A percentile compares a stretch with the other conserved stretches of the same genome.
Evolutionary conservation across 2,113 vertebrate species (phyloP).

Genomic region (Salvelinus namaycush): DNA sequence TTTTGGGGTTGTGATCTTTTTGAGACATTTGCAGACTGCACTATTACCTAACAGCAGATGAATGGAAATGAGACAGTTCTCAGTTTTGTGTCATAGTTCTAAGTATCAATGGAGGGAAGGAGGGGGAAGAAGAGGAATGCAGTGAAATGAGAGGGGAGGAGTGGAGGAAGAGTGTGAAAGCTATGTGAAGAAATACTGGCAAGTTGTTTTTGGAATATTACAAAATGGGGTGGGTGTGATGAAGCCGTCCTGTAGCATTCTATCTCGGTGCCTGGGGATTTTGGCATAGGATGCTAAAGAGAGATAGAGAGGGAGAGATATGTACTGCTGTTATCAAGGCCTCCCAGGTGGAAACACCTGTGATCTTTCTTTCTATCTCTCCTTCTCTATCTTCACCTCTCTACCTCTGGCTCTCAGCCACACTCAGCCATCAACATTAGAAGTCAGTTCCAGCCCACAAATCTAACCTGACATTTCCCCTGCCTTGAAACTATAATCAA

Average conservation of each 20-base stretch:
- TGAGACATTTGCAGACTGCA: no score
- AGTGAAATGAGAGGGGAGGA: background rate
- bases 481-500: conserved; percentile 5
- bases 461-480: background rate
- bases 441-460: background rate
- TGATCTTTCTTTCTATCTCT: background rate
- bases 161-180: background rate
- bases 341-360: background rate
- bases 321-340: no score
- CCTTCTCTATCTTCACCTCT: background rate
- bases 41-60: no score
- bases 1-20: no score
- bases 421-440: background rate
- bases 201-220: conserved; percentile 14
- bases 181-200: conserved; percentile 30
- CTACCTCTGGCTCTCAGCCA: background rate
- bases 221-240: background rate
- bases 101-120: background rate
- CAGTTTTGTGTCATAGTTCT: no score
- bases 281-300: background rate
- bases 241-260: background rate
- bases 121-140: background rate
- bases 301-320: background rate
- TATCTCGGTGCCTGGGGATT: background rate
- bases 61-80: no score